phyloP scores from a whole-genome alignment of 2,797 vertebrate species.

The Phyllotis vaccarum region DNA sequence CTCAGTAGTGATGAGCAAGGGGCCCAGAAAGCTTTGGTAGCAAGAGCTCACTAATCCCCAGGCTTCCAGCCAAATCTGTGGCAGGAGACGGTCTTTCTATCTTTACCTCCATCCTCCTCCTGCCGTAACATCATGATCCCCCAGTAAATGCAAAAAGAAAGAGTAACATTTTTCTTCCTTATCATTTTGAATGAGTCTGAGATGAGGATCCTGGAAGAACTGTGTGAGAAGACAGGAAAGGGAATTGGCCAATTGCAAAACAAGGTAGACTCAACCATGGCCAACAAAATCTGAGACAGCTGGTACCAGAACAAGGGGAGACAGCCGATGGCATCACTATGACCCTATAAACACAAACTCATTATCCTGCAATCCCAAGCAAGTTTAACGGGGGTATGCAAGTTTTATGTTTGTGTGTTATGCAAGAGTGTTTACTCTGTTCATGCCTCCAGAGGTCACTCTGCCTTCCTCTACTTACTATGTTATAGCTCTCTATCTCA shows the following conservation, averaged over 20 bases:
- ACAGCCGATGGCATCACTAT: not conserved
- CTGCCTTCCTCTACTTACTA: not conserved
- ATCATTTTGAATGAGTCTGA: not conserved
- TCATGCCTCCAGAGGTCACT: not conserved
- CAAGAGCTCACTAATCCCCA: slow-evolving; percentile 36
- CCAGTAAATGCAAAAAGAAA: not conserved
- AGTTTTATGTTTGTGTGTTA: not conserved
- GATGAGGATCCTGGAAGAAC: not conserved
- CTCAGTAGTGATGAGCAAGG: not conserved
- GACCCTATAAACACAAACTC: not conserved
- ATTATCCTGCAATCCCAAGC: not conserved
- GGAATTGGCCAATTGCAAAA: not conserved
- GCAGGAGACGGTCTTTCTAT: not conserved
- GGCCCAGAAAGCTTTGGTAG: slow-evolving; percentile 37
- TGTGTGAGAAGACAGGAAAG: not conserved
- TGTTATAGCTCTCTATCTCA: not conserved
- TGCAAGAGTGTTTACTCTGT: not conserved
- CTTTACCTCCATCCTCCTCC: slow-evolving; percentile 24
- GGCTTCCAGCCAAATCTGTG: slow-evolving; percentile 3
- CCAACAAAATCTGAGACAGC: not conserved
- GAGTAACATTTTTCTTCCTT: not conserved
- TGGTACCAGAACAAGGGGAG: not conserved
- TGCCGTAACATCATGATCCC: not conserved
- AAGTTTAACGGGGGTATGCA: not conserved
- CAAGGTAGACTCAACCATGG: not conserved